These are phyloP conservation scores for Reinhardtius hippoglossoides DNA, from an alignment of 2,113 vertebrate species.

Conservation along the genomic window DNA sequence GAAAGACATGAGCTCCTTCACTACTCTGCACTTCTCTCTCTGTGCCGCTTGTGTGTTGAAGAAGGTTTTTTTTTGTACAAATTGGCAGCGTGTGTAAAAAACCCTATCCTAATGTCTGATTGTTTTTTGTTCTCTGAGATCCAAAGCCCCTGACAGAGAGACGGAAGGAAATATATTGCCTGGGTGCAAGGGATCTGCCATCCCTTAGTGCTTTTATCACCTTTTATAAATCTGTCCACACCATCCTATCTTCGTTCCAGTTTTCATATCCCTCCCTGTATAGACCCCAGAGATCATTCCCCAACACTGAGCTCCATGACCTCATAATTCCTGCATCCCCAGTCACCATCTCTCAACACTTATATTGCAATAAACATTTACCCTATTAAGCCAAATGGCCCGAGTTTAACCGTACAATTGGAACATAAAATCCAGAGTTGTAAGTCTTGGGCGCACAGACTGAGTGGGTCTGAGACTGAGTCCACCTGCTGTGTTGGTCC, in stretches of 20 bases:
- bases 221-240: slow-evolving; percentile 6
- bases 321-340: neutral
- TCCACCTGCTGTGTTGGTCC: neutral
- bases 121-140: neutral
- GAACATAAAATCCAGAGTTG: neutral
- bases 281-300: neutral
- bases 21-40: neutral
- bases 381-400: neutral
- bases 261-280: neutral
- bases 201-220: neutral
- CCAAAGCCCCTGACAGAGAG: neutral
- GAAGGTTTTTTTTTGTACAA: neutral
- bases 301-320: slow-evolving; percentile 1
- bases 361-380: neutral
- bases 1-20: slow-evolving; percentile 21
- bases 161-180: neutral
- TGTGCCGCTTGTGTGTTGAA: neutral
- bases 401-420: neutral
- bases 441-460: neutral
- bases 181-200: neutral
- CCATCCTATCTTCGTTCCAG: neutral
- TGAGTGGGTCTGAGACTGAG: neutral
- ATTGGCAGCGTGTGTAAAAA: neutral
- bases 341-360: neutral
- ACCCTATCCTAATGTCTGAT: neutral